Base-by-base conservation (phyloP, 1,140 invertebrate genomes). In the Colletes latitarsis region DNA sequence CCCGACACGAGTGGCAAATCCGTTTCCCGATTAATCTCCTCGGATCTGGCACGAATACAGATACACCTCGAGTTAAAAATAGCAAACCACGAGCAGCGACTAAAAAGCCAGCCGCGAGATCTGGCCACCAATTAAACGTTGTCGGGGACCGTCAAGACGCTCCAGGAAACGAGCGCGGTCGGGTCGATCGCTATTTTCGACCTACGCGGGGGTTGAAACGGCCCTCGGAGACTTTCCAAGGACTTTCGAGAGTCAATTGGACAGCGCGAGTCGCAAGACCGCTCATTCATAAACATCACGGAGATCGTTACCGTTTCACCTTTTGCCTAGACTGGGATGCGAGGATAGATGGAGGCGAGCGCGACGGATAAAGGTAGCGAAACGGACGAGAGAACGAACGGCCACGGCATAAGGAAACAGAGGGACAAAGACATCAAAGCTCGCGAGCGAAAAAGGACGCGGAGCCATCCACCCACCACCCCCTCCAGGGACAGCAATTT, bases 221-320 rank as follows among this genome's bases (percentile, higher is more conserved):
- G 10, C 49, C 49, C 49, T 8, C 8, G 39, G 4, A n/a, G 64
- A 74, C 10, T n/a, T 58, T 43, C 49, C 41, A n/a, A 69, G 53
- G 46, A 78, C 58, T 72, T 78, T 64, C 49, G 19, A 62, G 60
- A 79, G 77, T 73, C 71, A 80, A 80, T 80, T 80, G 78, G 78
- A 75, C 78, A 67, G 70, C 43, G 63, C 39, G 39, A 74, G 58
- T 83, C 77, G 57, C 66, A 62, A 21, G 66, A 55, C 73, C 69
- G 76, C 83, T 87, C 85, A 87, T 87, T 87, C 83, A 87, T 87
- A 87, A 87, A 87, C 85, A 87, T 87, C 84, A 82, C 74, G 60
- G 30, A 46, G 41, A 41, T 12, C 9, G 21, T 41, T 77, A 30
- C 77, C 77, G 72, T 81, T 83, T 82, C 69, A 76, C 73, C 81